phyloP scores from a whole-genome alignment of 2,888 invertebrate species.

The Cephus rjabovi region DNA sequence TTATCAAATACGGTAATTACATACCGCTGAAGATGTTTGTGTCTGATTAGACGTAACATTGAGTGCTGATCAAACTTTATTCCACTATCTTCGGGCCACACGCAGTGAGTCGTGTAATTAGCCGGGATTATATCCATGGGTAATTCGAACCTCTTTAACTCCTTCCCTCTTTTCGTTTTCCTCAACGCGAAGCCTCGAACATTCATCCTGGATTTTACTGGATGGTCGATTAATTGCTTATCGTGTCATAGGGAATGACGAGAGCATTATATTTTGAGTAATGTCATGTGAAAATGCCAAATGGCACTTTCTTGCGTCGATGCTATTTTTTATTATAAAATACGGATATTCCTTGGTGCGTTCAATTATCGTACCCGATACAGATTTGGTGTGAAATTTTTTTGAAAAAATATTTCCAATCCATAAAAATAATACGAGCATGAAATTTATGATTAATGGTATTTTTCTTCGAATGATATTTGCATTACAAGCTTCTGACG shows the following conservation, averaged over 20 bases:
- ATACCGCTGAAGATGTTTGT: neutral
- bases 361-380: neutral
- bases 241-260: neutral
- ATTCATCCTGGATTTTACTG: neutral
- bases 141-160: neutral
- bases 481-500: neutral
- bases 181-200: neutral
- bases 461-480: neutral
- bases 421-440: neutral
- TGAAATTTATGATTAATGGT: neutral
- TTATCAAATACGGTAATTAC: neutral
- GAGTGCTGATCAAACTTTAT: constrained; percentile 43
- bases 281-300: neutral
- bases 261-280: neutral
- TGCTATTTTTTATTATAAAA: neutral
- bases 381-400: no score
- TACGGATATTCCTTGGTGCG: neutral
- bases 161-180: neutral
- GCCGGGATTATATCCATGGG: constrained; percentile 12
- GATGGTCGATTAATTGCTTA: neutral
- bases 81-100: constrained; percentile 17
- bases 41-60: constrained; percentile 41
- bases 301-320: neutral
- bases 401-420: no score
- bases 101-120: constrained; percentile 33